Percentiles rank a stretch among this genome's conserved stretches.
Evolutionary conservation across 2,888 invertebrate species (phyloP).

Genomic region (Adineta ricciae): DNA sequence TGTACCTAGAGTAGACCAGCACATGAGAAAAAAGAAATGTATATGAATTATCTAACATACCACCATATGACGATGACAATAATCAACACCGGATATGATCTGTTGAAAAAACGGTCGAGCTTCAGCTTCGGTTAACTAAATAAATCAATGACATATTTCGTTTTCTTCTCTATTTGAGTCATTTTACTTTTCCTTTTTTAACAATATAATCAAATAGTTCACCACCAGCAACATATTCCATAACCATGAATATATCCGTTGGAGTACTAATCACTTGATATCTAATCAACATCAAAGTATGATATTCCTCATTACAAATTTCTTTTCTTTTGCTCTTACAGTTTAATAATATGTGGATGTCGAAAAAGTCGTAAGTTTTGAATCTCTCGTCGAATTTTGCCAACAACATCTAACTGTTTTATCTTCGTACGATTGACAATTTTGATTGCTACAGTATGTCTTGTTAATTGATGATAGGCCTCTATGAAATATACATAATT

Average conservation of each 20-base stretch:
- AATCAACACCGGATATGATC: constrained; percentile 96
- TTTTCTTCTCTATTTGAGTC: no score
- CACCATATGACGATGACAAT: constrained; percentile 98
- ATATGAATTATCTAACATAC: constrained; percentile 56
- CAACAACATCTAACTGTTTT: constrained; percentile 95
- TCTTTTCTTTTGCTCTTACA: constrained; percentile 51
- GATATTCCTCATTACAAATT: no score
- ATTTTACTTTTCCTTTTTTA: constrained; percentile 72
- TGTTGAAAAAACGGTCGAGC: constrained; percentile 96
- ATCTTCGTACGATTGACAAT: constrained; percentile 95
- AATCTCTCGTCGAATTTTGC: constrained; percentile 93
- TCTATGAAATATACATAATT: constrained; percentile 40
- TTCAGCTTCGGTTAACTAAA: constrained; percentile 70
- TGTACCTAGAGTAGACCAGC: no score
- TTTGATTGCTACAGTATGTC: constrained; percentile 96
- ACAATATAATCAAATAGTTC: constrained; percentile 99
- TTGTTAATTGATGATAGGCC: constrained; percentile 90
- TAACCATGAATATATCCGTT: constrained; percentile 99
- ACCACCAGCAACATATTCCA: constrained; percentile 99
- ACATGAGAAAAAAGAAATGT: no score
- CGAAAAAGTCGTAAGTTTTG: constrained; percentile 97
- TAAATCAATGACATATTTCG: no score
- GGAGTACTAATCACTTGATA: constrained; percentile 91
- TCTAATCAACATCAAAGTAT: constrained; percentile 51
- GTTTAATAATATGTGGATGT: constrained; percentile 96